phyloP scores from a whole-genome alignment of 2,113 vertebrate genomes.

The Saccopteryx bilineata region DNA sequence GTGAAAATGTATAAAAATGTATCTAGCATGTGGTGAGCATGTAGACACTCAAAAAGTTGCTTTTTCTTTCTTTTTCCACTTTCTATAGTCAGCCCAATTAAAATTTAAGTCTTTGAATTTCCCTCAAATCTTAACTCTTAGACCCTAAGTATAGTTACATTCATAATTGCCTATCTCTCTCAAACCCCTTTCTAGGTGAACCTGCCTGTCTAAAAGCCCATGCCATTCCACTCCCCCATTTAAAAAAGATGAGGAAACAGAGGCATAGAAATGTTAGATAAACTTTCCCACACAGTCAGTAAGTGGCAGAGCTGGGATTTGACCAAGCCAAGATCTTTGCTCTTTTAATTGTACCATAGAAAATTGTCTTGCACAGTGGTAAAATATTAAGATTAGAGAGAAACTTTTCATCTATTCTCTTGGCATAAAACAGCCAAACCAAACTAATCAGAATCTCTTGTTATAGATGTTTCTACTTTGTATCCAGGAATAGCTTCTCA shows the following conservation, averaged over 20 bases:
- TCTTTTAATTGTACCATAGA: background rate
- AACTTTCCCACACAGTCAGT: background rate
- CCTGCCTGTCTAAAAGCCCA: background rate
- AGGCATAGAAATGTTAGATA: background rate
- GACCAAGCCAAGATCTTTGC: background rate
- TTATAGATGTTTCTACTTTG: background rate
- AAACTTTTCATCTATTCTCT: background rate
- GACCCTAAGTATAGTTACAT: background rate
- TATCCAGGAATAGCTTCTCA: background rate
- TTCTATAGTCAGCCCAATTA: background rate
- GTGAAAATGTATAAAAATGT: background rate
- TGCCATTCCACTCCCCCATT: background rate
- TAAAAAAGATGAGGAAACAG: background rate
- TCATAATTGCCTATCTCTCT: background rate
- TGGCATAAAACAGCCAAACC: background rate
- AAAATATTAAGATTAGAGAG: background rate
- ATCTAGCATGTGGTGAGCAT: background rate
- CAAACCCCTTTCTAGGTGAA: background rate
- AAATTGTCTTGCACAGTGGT: background rate
- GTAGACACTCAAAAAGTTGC: background rate
- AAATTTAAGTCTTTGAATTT: slow-evolving; percentile 1
- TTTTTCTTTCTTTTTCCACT: background rate
- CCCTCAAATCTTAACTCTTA: background rate
- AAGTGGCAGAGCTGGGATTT: background rate
- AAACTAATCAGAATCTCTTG: background rate